A percentile compares a stretch with the other conserved stretches of the same genome.
Evolutionary conservation across 2,113 vertebrate species (phyloP).

Genomic region (Lasiurus cinereus): DNA sequence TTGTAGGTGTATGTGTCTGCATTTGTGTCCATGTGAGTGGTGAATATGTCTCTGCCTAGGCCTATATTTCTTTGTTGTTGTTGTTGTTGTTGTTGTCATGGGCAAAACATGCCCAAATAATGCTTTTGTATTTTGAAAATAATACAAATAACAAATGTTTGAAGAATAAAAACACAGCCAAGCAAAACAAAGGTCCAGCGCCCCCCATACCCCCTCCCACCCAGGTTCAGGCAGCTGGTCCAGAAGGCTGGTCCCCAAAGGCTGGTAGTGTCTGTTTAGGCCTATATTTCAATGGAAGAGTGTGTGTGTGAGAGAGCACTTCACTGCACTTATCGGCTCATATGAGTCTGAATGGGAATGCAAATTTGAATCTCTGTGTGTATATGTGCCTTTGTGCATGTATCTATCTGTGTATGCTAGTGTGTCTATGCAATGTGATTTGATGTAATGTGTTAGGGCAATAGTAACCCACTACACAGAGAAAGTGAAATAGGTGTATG

Average conservation of each 20-base stretch:
- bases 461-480: constrained; percentile 23
- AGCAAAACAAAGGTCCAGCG: not conserved
- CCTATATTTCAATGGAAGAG: constrained; percentile 49
- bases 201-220: too few species aligned
- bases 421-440: constrained; percentile 34
- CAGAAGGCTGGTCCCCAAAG: not conserved
- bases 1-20: not conserved
- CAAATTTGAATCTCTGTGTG: constrained; percentile 57
- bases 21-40: constrained; percentile 15
- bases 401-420: not conserved
- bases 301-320: not conserved
- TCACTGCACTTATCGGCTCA: constrained; percentile 22
- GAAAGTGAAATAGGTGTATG: constrained; percentile 43
- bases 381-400: not conserved
- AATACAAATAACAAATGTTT: not conserved
- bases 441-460: constrained; percentile 5
- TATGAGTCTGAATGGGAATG: constrained; percentile 17
- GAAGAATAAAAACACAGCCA: not conserved
- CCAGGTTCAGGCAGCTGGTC: accelerated
- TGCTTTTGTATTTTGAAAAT: too few species aligned
- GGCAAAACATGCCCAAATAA: not conserved
- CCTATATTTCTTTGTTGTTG: constrained; percentile 62
- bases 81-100: too few species aligned
- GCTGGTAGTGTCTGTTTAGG: not conserved
- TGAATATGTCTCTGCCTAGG: constrained; percentile 24